Percentiles rank a stretch among this genome's conserved stretches.
phyloP scores from a whole-genome alignment of 2,888 invertebrate species.

The Zonitis immaculata region DNA sequence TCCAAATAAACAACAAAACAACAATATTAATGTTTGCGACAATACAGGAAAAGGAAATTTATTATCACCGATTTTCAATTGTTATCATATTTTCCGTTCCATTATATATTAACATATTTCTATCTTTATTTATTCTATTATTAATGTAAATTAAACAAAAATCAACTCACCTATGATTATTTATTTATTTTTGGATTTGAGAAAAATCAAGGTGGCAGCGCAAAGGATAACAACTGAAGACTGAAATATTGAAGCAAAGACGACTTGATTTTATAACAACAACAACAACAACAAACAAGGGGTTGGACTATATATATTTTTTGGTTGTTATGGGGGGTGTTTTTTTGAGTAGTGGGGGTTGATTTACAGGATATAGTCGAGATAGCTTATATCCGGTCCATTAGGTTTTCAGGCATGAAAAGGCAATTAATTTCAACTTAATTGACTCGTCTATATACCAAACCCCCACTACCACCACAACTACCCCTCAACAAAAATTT shows the following conservation, averaged over 20 bases:
- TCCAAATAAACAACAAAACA: not conserved
- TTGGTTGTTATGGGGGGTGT: not conserved
- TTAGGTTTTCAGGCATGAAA: not conserved
- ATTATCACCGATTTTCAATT: conserved; percentile 49
- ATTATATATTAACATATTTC: conserved; percentile 4
- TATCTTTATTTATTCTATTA: not conserved
- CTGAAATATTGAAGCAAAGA: too few species aligned
- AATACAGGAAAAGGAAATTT: conserved; percentile 46
- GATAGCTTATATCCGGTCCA: conserved; percentile 3
- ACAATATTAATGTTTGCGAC: conserved; percentile 1
- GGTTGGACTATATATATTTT: too few species aligned
- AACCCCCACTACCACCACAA: not conserved
- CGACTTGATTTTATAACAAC: not conserved
- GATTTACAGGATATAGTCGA: not conserved
- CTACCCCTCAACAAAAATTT: not conserved
- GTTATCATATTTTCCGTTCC: conserved; percentile 44
- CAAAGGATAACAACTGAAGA: too few species aligned
- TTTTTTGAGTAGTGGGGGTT: not conserved
- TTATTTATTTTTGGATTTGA: too few species aligned
- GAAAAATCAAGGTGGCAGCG: too few species aligned
- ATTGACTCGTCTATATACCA: not conserved
- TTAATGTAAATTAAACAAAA: too few species aligned
- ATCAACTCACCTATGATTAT: not conserved
- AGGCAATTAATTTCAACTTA: conserved; percentile 1
- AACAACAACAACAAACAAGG: too few species aligned